Conservation (phyloP, 2,113 vertebrate genomes). For the Platysteira castanea region DNA sequence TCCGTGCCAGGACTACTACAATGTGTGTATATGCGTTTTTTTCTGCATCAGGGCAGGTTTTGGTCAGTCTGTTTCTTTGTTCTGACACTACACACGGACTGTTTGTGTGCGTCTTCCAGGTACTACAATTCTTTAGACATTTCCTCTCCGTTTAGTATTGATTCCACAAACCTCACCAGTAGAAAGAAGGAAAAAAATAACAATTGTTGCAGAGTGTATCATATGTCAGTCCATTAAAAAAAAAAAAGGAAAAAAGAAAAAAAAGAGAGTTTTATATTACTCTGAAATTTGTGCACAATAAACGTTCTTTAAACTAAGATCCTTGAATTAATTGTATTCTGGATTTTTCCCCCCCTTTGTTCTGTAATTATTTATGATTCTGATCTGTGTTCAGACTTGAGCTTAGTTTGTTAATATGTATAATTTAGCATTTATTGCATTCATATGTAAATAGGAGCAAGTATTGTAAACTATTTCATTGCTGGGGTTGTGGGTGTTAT, state of each 20-base stretch:
- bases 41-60: not conserved
- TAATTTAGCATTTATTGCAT: constrained; percentile 88
- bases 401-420: constrained; percentile 93
- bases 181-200: not conserved
- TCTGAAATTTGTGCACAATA: constrained; percentile 66
- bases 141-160: not conserved
- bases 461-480: constrained; percentile 92
- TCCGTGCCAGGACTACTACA: not conserved
- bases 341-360: not conserved
- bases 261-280: constrained; percentile 35
- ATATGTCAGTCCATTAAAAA: not conserved
- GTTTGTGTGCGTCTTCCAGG: constrained; percentile 1
- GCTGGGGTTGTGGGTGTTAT: constrained; percentile 74
- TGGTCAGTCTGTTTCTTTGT: not conserved
- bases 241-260: not conserved
- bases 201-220: not conserved
- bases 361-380: constrained; percentile 64
- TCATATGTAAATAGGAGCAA: constrained; percentile 91
- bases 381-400: constrained; percentile 58
- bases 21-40: accelerated
- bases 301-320: constrained; percentile 62
- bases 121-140: not conserved
- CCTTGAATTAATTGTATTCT: constrained; percentile 58
- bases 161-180: not conserved
- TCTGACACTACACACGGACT: not conserved